Evolutionary conservation across 2,113 vertebrate genomes (phyloP).

Genomic region (Sebastes fasciatus): DNA sequence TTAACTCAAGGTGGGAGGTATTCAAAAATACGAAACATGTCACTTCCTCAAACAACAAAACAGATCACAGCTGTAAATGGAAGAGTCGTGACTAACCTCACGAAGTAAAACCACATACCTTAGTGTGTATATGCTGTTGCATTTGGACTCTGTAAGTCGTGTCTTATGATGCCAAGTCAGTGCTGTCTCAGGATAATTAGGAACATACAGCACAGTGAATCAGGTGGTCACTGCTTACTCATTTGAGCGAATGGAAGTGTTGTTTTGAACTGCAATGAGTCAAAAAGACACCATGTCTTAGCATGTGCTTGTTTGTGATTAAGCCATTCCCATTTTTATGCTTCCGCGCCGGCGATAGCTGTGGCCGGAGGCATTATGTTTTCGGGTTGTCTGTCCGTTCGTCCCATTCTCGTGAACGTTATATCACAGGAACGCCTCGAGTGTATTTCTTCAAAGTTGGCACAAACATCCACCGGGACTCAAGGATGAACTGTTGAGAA

Average conservation of each 20-base stretch:
- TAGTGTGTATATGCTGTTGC: neutral
- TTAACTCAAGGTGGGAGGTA: neutral
- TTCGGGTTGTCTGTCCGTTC: neutral
- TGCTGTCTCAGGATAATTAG: slow-evolving; percentile 38
- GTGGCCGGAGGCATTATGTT: neutral
- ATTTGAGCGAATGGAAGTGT: slow-evolving; percentile 27
- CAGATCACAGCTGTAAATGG: neutral
- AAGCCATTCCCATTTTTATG: neutral
- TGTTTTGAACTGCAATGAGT: neutral
- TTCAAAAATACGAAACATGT: neutral
- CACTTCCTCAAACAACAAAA: neutral
- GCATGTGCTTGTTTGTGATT: slow-evolving; percentile 7
- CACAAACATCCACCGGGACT: too few relatives aligned
- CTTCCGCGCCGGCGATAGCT: too few relatives aligned
- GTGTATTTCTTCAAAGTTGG: too few relatives aligned
- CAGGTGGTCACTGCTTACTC: slow-evolving; percentile 29
- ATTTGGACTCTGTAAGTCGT: slow-evolving; percentile 29
- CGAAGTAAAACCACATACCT: neutral
- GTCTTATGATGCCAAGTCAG: slow-evolving; percentile 39
- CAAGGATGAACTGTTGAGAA: neutral
- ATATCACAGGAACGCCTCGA: too few relatives aligned
- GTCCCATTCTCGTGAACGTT: neutral
- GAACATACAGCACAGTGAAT: slow-evolving; percentile 24
- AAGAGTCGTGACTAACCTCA: neutral
- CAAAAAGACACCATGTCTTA: neutral